phyloP scores from a whole-genome alignment of 1,140 invertebrate genomes.

The Drosophila triauraria region DNA sequence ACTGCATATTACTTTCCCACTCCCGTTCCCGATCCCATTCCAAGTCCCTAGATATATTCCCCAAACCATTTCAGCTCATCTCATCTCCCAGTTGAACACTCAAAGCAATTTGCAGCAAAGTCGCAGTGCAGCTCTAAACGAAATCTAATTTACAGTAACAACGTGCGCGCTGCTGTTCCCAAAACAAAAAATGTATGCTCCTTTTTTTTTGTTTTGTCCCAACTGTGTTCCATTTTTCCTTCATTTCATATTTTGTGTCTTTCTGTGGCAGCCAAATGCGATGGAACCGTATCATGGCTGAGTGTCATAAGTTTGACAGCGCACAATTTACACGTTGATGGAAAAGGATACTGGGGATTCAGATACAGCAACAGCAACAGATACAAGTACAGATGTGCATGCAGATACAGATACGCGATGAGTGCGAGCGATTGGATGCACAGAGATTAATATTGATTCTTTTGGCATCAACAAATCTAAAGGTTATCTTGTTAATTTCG shows the following conservation, averaged over 20 bases:
- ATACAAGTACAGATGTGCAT: conserved; percentile 35
- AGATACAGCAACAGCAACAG: conserved; percentile 31
- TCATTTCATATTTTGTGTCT: conserved; percentile 42
- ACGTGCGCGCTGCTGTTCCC: conserved; percentile 40
- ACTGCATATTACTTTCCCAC: conserved; percentile 40
- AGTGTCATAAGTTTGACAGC: conserved; percentile 83
- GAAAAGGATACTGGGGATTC: conserved; percentile 70
- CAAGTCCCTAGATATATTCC: background rate
- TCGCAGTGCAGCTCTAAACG: conserved; percentile 58
- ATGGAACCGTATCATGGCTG: conserved; percentile 68
- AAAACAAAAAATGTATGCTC: conserved; percentile 8
- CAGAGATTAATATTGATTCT: background rate
- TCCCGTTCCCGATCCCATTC: background rate
- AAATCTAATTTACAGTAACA: conserved; percentile 76
- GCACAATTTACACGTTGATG: conserved; percentile 81
- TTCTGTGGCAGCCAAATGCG: conserved; percentile 61
- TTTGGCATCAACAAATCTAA: background rate
- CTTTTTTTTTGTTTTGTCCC: conserved; percentile 31
- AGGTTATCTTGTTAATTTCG: too few relatives aligned
- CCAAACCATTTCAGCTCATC: conserved; percentile 7
- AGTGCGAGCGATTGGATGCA: conserved; percentile 9
- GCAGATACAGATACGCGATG: conserved; percentile 42
- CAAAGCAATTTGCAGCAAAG: conserved; percentile 54
- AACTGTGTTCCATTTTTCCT: conserved; percentile 36
- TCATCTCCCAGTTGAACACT: conserved; percentile 43